Percentiles rank a stretch among this genome's conserved stretches.
Evolutionary conservation across 2,888 invertebrate genomes (phyloP).

Genomic region (Aphrophora alni): DNA sequence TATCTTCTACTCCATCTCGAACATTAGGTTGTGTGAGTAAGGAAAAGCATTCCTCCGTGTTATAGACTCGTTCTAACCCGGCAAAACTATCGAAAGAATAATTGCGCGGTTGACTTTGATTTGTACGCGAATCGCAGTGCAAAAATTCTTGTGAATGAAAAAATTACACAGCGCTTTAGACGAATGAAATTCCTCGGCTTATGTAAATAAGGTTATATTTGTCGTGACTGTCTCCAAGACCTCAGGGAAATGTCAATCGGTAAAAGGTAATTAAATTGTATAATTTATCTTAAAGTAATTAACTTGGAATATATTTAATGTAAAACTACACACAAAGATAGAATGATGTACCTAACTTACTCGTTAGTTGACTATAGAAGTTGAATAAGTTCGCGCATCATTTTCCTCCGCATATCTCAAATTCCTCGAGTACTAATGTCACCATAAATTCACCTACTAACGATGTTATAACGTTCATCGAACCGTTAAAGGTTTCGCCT

Average conservation of each 20-base stretch:
- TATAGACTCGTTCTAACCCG: too few species aligned
- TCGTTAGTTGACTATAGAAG: too few species aligned
- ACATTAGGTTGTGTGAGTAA: too few species aligned
- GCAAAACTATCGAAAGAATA: too few species aligned
- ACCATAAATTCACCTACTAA: neutral
- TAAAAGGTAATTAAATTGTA: neutral
- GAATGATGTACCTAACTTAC: too few species aligned
- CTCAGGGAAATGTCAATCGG: too few species aligned
- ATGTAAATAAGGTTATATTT: neutral
- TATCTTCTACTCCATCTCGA: too few species aligned
- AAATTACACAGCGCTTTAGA: neutral
- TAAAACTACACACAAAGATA: too few species aligned
- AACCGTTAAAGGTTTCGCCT: neutral
- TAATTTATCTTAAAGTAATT: neutral
- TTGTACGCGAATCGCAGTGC: neutral
- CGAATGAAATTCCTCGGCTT: too few species aligned
- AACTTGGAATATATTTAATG: neutral
- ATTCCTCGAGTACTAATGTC: neutral
- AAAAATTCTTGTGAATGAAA: neutral
- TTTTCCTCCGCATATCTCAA: neutral
- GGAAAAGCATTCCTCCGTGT: too few species aligned
- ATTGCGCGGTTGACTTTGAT: neutral
- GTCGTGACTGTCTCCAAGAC: neutral
- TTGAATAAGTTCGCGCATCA: neutral
- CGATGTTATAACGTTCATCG: neutral